Evolutionary conservation across 1,140 invertebrate species (phyloP), one percentile per base, ranked within the genome.

Genomic region (Tetramorium simillimum): DNA sequence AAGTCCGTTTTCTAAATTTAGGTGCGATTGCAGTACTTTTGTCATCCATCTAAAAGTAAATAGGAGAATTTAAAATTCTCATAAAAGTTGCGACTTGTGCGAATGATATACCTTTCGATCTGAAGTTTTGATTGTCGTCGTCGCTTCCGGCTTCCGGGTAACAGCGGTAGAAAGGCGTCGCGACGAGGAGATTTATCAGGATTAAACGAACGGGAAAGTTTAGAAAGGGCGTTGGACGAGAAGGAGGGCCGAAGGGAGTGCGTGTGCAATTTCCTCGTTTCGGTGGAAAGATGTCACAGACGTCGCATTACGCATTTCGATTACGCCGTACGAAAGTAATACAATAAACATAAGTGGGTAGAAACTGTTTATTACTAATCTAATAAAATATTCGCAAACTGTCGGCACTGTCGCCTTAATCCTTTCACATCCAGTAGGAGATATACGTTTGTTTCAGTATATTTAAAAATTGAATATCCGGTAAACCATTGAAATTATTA

Each of bases 181-280:
- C 77, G 62, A 67, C 63, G 49, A 43, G 37, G 37, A 70, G n/a
- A 81, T 81, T 81, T 81, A 81, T 81, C 65, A 33, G 49, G 65
- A 81, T 81, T 81, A 81, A 81, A 81, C 49, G 49, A 81, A 70
- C 65, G 78, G 21, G 51, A 70, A 70, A 81, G 63, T 81, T 81
- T 58, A 28, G 33, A 46, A 70, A 10, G 24, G 21, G 33, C 76
- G 49, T 37, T 46, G 60, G 28, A 53, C 24, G 43, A 24, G 24
- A 58, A 49, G n/a, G 67, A 69, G 49, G 63, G 37, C 53, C 24
- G 37, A 24, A 43, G 21, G 24, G 21, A 28, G 18, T 53, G 37
- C 56, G 16, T 49, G 51, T 58, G 43, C 49, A 70, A 62, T 81
- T 81, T 69, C 40, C 63, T 56, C 63, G 49, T 81, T 28, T 81